Percentiles rank a stretch among this genome's conserved stretches.
Conservation (phyloP, 2,888 invertebrate species). For the Arenicola marina region DNA sequence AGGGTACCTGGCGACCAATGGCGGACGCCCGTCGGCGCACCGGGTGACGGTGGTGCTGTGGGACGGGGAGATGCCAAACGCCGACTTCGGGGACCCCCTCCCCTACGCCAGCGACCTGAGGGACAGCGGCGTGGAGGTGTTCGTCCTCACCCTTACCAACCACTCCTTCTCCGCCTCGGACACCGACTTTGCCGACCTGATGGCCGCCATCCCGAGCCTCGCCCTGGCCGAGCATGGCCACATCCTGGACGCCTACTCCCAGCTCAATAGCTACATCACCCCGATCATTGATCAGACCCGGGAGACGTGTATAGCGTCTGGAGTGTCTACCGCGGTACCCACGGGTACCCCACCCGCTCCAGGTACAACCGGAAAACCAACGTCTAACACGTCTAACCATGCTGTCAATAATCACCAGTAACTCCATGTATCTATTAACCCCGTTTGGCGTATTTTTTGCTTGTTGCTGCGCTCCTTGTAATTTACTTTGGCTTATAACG, state of each 20-base stretch:
- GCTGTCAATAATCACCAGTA: no score
- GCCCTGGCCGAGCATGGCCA: neutral
- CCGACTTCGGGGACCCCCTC: neutral
- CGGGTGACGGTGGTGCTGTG: neutral
- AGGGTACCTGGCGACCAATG: slow-evolving; percentile 5
- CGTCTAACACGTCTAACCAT: no score
- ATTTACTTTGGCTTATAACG: no score
- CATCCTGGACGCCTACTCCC: neutral
- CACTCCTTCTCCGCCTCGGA: neutral
- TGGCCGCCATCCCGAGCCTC: neutral
- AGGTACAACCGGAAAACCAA: no score
- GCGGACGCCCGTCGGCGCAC: neutral
- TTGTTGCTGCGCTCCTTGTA: no score
- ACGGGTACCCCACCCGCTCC: no score
- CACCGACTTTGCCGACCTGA: neutral
- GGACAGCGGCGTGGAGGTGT: slow-evolving; percentile 4
- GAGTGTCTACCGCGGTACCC: neutral
- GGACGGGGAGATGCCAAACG: slow-evolving; percentile 4
- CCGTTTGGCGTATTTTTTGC: no score
- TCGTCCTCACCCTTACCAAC: neutral
- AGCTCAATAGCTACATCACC: neutral
- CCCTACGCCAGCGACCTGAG: neutral
- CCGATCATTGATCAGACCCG: neutral
- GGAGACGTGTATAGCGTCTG: neutral
- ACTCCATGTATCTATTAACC: no score